A percentile compares a stretch with the other conserved stretches of the same genome.
Conservation (phyloP, 92 coral and sea anemone genomes). For the Siderastrea siderea region DNA sequence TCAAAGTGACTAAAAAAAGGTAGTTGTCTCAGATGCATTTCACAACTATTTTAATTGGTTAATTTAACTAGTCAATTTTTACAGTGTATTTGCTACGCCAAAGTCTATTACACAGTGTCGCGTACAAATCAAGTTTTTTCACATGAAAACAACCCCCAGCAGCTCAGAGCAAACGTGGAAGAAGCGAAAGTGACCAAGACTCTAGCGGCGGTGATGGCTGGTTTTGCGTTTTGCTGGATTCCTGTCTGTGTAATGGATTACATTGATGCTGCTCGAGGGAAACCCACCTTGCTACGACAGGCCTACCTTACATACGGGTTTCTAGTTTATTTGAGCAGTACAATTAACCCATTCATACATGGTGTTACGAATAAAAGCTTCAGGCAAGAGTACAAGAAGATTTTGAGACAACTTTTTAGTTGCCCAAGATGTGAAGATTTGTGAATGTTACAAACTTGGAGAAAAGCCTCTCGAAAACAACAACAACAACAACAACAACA, state of each 20-base stretch:
- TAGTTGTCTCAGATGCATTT: no score
- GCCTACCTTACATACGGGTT: constrained; percentile 70
- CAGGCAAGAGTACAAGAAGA: constrained; percentile 13
- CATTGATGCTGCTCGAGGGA: constrained; percentile 67
- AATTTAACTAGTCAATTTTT: no score
- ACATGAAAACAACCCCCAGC: constrained; percentile 22
- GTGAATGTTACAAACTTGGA: background rate
- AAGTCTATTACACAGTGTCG: constrained; percentile 61
- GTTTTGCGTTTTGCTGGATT: constrained; percentile 80
- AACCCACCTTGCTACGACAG: constrained; percentile 60
- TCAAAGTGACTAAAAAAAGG: no score
- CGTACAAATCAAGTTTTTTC: constrained; percentile 60
- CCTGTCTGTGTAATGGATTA: constrained; percentile 77
- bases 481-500: no score
- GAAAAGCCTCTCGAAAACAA: background rate
- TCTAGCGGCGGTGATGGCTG: constrained; percentile 68
- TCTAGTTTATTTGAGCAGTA: constrained; percentile 2
- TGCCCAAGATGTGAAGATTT: background rate
- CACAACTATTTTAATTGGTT: no score
- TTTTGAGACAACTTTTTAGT: background rate
- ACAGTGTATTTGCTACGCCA: constrained; percentile 62
- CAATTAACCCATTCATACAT: constrained; percentile 15
- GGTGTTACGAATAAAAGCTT: constrained; percentile 8
- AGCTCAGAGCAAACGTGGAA: constrained; percentile 79
- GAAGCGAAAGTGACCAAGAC: constrained; percentile 87